Evolutionary conservation across 1,140 invertebrate species (phyloP).

Genomic region (Dufourea novaeangliae): DNA sequence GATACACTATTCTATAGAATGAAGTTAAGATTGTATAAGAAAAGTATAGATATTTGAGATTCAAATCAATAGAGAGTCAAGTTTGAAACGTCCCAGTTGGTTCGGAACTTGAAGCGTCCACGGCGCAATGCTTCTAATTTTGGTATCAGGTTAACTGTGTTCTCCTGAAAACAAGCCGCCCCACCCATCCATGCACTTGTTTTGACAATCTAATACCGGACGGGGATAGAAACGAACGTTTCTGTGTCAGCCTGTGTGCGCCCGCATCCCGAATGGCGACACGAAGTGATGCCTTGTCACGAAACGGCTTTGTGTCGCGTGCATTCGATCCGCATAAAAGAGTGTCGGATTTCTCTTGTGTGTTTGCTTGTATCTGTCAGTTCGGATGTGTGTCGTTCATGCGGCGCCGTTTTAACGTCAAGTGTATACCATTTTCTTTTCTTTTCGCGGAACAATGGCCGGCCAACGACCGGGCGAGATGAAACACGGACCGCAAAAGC

Average conservation of each 20-base stretch:
- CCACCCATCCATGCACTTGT: background rate
- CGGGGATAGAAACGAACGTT: background rate
- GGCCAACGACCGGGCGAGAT: background rate
- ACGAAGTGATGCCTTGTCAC: background rate
- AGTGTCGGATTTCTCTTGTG: conserved; percentile 1
- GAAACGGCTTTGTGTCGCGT: background rate
- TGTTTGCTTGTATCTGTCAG: background rate
- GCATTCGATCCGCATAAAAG: background rate
- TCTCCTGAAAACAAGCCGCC: background rate
- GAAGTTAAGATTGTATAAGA: too few species aligned
- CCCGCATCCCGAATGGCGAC: too few species aligned
- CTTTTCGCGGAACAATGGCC: background rate
- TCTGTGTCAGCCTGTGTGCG: background rate
- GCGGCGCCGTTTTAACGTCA: conserved; percentile 1
- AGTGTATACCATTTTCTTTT: conserved; percentile 7
- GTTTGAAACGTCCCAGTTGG: background rate
- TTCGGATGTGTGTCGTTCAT: background rate
- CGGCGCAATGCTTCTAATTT: background rate
- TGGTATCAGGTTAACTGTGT: background rate
- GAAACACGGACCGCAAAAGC: background rate
- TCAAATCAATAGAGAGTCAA: too few species aligned
- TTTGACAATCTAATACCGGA: background rate
- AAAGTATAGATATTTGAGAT: too few species aligned
- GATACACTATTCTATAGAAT: too few species aligned
- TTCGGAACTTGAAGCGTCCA: background rate